A percentile compares a stretch with the other conserved stretches of the same genome.
These are phyloP conservation scores for Ischnura elegans DNA, from an alignment of 2,888 invertebrate species.

Conservation along the genomic window DNA sequence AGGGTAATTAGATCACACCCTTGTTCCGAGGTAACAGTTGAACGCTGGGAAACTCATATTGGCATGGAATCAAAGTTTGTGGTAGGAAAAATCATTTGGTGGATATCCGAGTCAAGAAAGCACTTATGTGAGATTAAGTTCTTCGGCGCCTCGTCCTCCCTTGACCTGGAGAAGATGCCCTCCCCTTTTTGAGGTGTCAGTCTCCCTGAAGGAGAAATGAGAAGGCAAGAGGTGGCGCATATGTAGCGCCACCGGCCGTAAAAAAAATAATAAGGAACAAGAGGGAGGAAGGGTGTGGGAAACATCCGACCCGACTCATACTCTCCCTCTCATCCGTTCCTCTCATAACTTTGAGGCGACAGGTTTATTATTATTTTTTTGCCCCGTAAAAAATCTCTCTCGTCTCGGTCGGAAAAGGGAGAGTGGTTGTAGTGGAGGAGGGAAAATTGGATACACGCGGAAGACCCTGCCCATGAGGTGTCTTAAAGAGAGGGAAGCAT, in stretches of 20 bases:
- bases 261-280: constrained; percentile 21
- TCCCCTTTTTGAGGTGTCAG: neutral
- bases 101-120: no score
- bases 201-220: neutral
- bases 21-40: no score
- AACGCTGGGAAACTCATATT: no score
- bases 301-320: neutral
- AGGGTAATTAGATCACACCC: no score
- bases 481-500: no score
- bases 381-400: constrained; percentile 5
- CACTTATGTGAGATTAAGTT: no score
- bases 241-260: constrained; percentile 18
- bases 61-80: no score
- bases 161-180: neutral
- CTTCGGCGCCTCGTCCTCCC: no score
- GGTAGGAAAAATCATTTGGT: no score
- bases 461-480: no score
- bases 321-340: neutral
- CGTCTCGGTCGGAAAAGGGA: neutral
- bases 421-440: no score
- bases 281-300: neutral
- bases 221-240: neutral
- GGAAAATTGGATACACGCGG: no score
- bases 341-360: constrained; percentile 3
- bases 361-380: constrained; percentile 26